Evolutionary conservation across 2,113 vertebrate species (phyloP), one percentile per base, ranked within the genome.

Genomic region (Brachionichthys hirsutus): DNA sequence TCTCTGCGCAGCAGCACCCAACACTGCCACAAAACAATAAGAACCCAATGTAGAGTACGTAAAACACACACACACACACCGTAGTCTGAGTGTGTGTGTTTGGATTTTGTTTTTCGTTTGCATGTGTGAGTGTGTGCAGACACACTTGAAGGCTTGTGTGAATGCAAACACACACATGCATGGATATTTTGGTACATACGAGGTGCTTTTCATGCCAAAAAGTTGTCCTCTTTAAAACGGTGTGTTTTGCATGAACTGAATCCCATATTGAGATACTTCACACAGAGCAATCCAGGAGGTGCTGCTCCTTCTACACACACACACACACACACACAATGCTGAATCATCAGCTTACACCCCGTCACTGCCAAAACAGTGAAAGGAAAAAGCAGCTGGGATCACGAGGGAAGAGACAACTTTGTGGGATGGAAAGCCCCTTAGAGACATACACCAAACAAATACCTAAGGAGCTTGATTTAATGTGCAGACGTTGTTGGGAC

Each of bases 1-100:
- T 94, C 92, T 95, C 90, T 94, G 91, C 89, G 91, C 93, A 93
- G 92, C 94, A 93, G 92, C 94, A 93, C 92, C 95, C 92, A 97
- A 95, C 96, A 97, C 93, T 94, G 92, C 91, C 93, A 89, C 94
- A 95, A 92, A 87, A 88, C 83, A 87, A 88, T 75, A 79, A 89
- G 84, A 85, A 85, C 83, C 81, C 81, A 69, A 84, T 77, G 82
- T 67, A 90, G 75, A 89, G 73, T 69, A 84, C 16, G 62, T 83
- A 47, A 88, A 84, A 90, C 75, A 79, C 86, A 80, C 83, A 84
- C 82, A 84, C 82, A 24, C 48, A 34, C 48, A 30, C 22, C 8
- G 77, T 74, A 2, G 49, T 64, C 70, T 45, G 77, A 77, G 80
- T 75, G 78, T 84, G 84, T 87, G 82, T 87, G 87, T 85, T 74